These are phyloP conservation scores for Camelus dromedarius DNA, from an alignment of 2,113 vertebrate genomes.

Conservation along the genomic window DNA sequence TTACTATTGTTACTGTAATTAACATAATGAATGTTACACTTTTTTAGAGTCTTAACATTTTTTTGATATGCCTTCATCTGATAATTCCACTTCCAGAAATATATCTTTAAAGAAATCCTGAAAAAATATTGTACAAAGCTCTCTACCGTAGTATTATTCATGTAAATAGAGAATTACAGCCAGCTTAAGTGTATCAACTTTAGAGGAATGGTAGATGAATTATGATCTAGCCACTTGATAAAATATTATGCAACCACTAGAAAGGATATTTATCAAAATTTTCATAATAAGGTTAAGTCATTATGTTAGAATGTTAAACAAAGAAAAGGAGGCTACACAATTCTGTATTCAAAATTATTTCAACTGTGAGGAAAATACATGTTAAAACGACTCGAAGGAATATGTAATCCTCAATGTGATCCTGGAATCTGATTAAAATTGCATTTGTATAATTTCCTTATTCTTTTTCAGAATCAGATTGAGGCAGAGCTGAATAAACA, in stretches of 20 bases:
- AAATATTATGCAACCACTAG: not conserved
- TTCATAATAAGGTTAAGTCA: constrained; percentile 46
- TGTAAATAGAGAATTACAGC: not conserved
- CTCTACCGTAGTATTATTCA: not conserved
- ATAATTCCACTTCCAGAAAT: not conserved
- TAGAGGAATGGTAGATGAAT: constrained; percentile 54
- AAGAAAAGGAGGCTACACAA: constrained; percentile 32
- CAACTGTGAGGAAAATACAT: not conserved
- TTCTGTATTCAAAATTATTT: constrained; percentile 55
- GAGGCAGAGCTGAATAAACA: constrained; percentile 94
- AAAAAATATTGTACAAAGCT: not conserved
- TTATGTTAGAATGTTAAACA: constrained; percentile 37
- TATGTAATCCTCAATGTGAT: not conserved
- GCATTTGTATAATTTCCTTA: constrained; percentile 37
- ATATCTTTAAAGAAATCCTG: not conserved
- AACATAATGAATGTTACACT: not conserved
- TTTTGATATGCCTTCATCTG: constrained; percentile 27
- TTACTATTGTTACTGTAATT: not conserved
- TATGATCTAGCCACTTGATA: not conserved
- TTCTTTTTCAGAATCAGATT: constrained; percentile 92
- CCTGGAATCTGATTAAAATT: not conserved
- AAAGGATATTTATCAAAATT: constrained; percentile 30
- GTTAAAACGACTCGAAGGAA: not conserved
- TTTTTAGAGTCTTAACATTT: not conserved
- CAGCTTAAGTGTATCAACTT: not conserved